phyloP scores from a whole-genome alignment of 2,797 vertebrate genomes.

The Phoxinus dragarum region DNA sequence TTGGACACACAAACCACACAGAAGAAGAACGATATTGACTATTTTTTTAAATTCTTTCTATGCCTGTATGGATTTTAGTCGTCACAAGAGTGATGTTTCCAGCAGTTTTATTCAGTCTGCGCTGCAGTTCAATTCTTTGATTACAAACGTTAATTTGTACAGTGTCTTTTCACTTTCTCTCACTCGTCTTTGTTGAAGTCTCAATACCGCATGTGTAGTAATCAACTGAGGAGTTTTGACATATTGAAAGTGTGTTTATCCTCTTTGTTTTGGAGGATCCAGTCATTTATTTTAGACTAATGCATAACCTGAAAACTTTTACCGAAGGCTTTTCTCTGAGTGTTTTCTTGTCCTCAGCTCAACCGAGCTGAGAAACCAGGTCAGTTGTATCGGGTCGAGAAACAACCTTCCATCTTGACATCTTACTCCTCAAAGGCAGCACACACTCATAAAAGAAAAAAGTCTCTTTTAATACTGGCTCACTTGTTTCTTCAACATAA shows the following conservation, averaged over 20 bases:
- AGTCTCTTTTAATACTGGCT: not conserved
- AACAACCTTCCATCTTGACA: not conserved
- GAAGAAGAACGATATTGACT: not conserved
- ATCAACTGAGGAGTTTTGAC: not conserved
- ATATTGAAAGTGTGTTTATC: not conserved
- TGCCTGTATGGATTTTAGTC: not conserved
- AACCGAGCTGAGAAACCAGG: not conserved
- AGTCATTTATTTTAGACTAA: not conserved
- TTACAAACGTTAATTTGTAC: conserved; percentile 18
- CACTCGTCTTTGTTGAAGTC: conserved; percentile 6
- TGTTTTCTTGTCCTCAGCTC: not conserved
- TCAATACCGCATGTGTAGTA: not conserved
- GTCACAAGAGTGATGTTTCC: conserved; percentile 8
- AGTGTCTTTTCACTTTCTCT: not conserved
- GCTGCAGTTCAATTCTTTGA: not conserved
- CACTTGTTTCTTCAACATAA: not conserved
- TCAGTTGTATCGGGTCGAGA: not conserved
- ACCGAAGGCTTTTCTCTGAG: not conserved
- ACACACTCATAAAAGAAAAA: not conserved
- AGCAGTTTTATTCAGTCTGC: not conserved
- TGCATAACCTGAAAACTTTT: not conserved
- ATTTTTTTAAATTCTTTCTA: not conserved
- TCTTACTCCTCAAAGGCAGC: not conserved
- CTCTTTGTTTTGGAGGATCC: not conserved
- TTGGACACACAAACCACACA: not conserved